These are phyloP conservation scores for Thaleichthys pacificus DNA, from an alignment of 2,797 vertebrate genomes.

Conservation along the genomic window DNA sequence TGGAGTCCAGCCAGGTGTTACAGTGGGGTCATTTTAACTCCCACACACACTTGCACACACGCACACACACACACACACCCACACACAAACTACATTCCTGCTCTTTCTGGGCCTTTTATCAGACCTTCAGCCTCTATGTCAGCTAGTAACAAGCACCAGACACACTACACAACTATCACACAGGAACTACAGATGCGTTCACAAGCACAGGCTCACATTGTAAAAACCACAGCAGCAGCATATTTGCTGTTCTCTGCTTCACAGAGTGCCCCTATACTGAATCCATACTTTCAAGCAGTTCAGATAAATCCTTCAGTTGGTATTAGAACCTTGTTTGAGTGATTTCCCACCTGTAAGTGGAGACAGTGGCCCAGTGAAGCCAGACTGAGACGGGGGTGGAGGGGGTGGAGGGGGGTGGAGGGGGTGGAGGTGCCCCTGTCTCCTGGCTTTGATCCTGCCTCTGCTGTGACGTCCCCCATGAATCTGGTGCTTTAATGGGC, in stretches of 20 bases:
- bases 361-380: constrained; percentile 12
- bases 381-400: background rate
- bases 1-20: constrained; percentile 48
- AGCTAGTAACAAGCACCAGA: too few relatives aligned
- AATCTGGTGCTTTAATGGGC: constrained; percentile 16
- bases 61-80: constrained; percentile 1
- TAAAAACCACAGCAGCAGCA: too few relatives aligned
- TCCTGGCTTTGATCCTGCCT: constrained; percentile 42
- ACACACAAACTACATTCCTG: constrained; percentile 65
- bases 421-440: constrained; percentile 13
- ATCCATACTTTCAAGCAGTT: background rate
- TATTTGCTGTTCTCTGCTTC: too few relatives aligned
- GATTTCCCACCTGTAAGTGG: constrained; percentile 20
- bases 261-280: too few relatives aligned
- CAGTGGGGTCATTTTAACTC: constrained; percentile 52
- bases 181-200: constrained; percentile 6
- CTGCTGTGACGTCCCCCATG: constrained; percentile 8
- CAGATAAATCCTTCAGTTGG: background rate
- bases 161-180: constrained; percentile 29
- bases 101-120: constrained; percentile 56
- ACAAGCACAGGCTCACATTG: background rate
- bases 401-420: constrained; percentile 20
- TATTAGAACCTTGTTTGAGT: background rate
- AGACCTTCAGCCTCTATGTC: constrained; percentile 27
- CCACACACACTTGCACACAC: constrained; percentile 38